Percentiles rank a stretch among this genome's conserved stretches.
Evolutionary conservation across 2,113 vertebrate species (phyloP).

Genomic region (Odobenus rosmarus): DNA sequence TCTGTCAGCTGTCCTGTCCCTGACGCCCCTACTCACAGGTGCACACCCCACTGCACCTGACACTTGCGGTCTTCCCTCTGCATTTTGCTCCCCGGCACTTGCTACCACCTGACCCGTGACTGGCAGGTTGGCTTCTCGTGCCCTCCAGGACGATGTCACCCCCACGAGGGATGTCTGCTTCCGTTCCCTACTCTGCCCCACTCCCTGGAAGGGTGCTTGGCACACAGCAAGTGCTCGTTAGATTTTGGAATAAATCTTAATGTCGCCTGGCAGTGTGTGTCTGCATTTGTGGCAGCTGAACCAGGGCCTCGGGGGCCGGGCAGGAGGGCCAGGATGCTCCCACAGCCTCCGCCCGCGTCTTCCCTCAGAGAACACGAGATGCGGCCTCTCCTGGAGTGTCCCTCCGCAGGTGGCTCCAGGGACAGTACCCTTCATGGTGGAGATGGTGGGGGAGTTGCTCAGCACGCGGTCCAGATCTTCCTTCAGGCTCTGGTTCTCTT

Average conservation of each 20-base stretch:
- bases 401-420: rapidly evolving
- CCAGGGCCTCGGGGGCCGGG: rapidly evolving
- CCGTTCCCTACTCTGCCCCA: rapidly evolving
- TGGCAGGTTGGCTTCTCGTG: background rate
- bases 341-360: background rate
- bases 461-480: conserved; percentile 88
- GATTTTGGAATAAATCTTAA: too few relatives aligned
- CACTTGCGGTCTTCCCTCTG: background rate
- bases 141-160: background rate
- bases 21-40: background rate
- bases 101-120: rapidly evolving
- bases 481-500: conserved; percentile 91
- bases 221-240: rapidly evolving
- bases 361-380: background rate
- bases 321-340: too few relatives aligned
- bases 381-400: rapidly evolving
- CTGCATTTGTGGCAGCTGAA: background rate
- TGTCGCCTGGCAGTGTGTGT: rapidly evolving
- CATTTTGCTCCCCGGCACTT: rapidly evolving
- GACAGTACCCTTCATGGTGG: conserved; percentile 86
- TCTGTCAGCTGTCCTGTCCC: background rate
- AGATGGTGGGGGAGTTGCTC: conserved; percentile 81
- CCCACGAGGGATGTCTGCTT: background rate
- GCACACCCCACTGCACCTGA: background rate
- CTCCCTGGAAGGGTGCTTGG: rapidly evolving